Evolutionary conservation across 1,140 invertebrate genomes (phyloP).

Genomic region (Odontomachus brunneus): DNA sequence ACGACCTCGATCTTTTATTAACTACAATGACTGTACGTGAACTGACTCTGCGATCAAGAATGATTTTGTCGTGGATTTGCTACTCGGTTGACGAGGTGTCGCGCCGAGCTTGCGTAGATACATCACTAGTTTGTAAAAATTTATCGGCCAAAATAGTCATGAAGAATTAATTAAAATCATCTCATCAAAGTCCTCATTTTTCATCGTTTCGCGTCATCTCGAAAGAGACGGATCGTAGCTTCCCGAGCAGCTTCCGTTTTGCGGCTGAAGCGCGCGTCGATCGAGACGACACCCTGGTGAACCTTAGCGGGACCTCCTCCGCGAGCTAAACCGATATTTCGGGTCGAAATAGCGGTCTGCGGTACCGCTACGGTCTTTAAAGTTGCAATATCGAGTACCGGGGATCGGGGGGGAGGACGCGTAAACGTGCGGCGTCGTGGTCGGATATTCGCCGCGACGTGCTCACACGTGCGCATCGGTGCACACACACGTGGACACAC

Average conservation of each 20-base stretch:
- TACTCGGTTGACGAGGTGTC: slow-evolving; percentile 1
- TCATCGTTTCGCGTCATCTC: too few species aligned
- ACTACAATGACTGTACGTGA: slow-evolving; percentile 19
- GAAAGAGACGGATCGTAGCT: too few species aligned
- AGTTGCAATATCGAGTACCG: slow-evolving; percentile 35
- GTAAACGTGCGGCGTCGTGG: not conserved
- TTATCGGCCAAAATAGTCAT: too few species aligned
- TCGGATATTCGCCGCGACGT: slow-evolving; percentile 19
- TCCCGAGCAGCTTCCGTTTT: not conserved
- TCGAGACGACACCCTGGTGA: not conserved
- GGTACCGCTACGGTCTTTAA: slow-evolving; percentile 50
- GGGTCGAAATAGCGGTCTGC: slow-evolving; percentile 34
- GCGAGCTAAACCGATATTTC: slow-evolving; percentile 30
- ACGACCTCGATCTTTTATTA: slow-evolving; percentile 35
- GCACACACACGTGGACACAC: not conserved
- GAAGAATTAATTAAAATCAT: too few species aligned
- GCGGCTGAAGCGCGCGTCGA: not conserved
- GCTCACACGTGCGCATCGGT: slow-evolving; percentile 4
- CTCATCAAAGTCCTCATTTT: too few species aligned
- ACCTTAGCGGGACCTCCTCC: not conserved
- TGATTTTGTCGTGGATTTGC: not conserved
- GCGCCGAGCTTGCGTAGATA: not conserved
- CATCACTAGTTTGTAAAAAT: too few species aligned
- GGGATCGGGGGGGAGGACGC: not conserved
- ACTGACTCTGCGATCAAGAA: slow-evolving; percentile 19